These are phyloP conservation scores for Tipula unca DNA, from an alignment of 2,888 invertebrate species.

Conservation along the genomic window DNA sequence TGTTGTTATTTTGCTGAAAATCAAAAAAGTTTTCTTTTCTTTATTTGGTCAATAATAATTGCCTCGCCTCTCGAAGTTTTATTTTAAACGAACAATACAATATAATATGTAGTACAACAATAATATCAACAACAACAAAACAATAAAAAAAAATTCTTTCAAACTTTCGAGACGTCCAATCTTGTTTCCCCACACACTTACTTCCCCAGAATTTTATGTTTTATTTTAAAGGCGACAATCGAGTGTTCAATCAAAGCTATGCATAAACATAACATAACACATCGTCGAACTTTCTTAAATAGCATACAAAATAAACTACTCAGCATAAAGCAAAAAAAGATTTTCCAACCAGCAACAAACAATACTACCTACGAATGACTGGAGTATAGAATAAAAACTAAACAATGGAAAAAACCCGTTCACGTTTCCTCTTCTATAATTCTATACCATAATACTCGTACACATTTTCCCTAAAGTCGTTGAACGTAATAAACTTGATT, in stretches of 20 bases:
- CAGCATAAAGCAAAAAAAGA: not conserved
- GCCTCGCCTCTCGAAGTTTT: not conserved
- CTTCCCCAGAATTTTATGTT: not conserved
- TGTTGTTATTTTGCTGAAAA: not conserved
- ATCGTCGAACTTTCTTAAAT: not conserved
- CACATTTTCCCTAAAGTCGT: constrained; percentile 1
- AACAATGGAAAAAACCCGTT: not conserved
- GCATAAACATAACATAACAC: not conserved
- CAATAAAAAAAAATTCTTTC: not conserved
- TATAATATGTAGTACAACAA: not conserved
- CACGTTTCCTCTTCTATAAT: not conserved
- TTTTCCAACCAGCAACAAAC: not conserved
- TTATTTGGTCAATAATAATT: constrained; percentile 14
- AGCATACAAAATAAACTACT: not conserved
- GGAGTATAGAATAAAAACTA: not conserved
- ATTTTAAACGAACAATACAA: not conserved
- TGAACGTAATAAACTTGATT: constrained; percentile 15
- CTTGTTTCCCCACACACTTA: not conserved
- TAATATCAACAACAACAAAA: not conserved
- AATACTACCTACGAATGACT: not conserved
- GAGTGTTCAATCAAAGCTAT: not conserved
- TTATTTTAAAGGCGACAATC: not conserved
- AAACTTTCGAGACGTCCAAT: not conserved
- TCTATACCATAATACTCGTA: not conserved
- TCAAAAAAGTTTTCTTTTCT: not conserved